Base-by-base conservation (phyloP, 2,888 invertebrate genomes). In the Lepidocyrtoides sp. region DNA sequence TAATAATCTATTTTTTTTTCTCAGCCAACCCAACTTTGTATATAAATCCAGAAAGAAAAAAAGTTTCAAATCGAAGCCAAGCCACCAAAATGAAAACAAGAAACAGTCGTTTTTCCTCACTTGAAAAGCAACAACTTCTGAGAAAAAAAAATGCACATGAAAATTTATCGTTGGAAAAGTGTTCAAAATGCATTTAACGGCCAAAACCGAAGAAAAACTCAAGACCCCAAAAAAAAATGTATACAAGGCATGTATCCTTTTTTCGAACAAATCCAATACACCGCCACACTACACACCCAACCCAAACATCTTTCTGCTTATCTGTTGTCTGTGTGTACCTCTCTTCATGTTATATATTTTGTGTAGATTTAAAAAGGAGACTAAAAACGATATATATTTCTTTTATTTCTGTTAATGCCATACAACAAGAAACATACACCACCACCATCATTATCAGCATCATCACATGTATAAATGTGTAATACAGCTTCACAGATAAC, bases 401-500 rank as follows among this genome's bases (percentile, higher is more conserved):
- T n/a, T n/a, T n/a, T n/a, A n/a, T n/a, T n/a, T n/a, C n/a, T n/a
- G n/a, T n/a, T n/a, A n/a, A n/a, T n/a, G n/a, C n/a, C n/a, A n/a
- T n/a, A n/a, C n/a, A n/a, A n/a, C 29, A 26, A 63, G 14, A 20
- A 63, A 26, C 4, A 14, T 51, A 51, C 51, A 3, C 2, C 12
- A 20, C 4, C 17, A 57, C 57, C 20, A 57, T 2, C 20, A 20
- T n/a, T 20, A 57, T 57, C 57, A 17, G 57, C 2, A 2, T 57
- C 2, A 2, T 2, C 57, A 57, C 3, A 57, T 3, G 2, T 3
- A 2, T n/a, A 66, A 2, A 72, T 10, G 10, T 44, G 10, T 20
- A 57, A 63, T 29, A 72, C 44, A 12, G 41, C 72, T n/a, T n/a
- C n/a, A n/a, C n/a, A n/a, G n/a, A 41, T 72, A 69, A 69, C 72